phyloP scores from a whole-genome alignment of 2,888 invertebrate genomes.

The Pristionchus maxplancki region DNA sequence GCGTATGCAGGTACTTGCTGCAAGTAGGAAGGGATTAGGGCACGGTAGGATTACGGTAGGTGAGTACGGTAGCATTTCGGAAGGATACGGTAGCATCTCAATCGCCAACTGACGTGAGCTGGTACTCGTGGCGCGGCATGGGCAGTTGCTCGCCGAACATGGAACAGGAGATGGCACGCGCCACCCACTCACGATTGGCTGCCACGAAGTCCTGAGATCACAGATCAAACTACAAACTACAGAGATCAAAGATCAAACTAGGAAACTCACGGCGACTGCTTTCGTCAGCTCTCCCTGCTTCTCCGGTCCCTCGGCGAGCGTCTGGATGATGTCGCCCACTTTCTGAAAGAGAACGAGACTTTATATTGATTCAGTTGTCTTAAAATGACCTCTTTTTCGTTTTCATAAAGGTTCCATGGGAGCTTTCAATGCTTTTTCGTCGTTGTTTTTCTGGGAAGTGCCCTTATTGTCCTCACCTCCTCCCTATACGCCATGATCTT shows the following conservation, averaged over 20 bases:
- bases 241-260: background rate
- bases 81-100: too few relatives aligned
- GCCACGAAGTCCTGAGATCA: conserved; percentile 17
- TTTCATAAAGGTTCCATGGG: too few relatives aligned
- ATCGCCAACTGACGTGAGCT: background rate
- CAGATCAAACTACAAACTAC: background rate
- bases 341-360: background rate
- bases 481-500: background rate
- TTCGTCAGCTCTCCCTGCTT: conserved; percentile 24
- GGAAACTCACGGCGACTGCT: background rate
- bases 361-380: too few relatives aligned
- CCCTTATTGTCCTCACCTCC: background rate
- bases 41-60: background rate
- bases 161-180: background rate
- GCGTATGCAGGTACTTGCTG: background rate
- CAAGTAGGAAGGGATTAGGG: background rate
- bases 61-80: background rate
- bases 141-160: background rate
- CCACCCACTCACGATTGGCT: background rate
- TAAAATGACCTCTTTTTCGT: too few relatives aligned
- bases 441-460: too few relatives aligned
- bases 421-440: too few relatives aligned
- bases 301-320: conserved; percentile 15
- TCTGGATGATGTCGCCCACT: conserved; percentile 34
- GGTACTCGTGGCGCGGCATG: background rate